Evolutionary conservation across 1,140 invertebrate genomes (phyloP).

Genomic region (Chionoecetes opilio): DNA sequence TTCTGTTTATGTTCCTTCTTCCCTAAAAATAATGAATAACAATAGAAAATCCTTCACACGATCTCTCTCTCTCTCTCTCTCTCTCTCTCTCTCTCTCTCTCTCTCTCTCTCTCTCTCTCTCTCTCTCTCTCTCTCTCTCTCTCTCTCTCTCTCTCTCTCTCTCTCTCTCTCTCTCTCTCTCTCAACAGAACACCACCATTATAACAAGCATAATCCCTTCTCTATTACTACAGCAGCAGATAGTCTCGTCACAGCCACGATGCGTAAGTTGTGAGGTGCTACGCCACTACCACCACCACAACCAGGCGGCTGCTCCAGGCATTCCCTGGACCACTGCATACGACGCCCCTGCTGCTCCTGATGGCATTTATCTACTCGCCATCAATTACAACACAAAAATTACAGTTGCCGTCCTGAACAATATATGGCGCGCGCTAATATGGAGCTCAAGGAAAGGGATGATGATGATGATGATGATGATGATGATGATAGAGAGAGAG

Average conservation of each 20-base stretch:
- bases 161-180: no score
- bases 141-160: no score
- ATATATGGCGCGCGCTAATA: background rate
- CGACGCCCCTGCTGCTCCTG: background rate
- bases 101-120: no score
- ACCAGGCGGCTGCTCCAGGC: background rate
- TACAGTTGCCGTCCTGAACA: background rate
- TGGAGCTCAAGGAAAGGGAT: background rate
- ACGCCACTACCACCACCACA: background rate
- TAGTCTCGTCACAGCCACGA: background rate
- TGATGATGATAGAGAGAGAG: background rate
- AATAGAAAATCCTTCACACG: no score
- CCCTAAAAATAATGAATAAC: no score
- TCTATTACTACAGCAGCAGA: background rate
- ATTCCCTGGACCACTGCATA: background rate
- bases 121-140: no score
- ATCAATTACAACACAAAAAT: slow-evolving; percentile 21
- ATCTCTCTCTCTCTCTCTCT: no score
- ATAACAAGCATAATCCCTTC: no score
- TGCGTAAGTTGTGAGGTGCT: background rate
- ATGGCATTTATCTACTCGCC: background rate
- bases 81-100: no score
- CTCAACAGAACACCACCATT: no score
- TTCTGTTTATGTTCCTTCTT: no score
- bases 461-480: background rate